Evolutionary conservation across 1,140 invertebrate species (phyloP).

Genomic region (Ganaspis sp.): DNA sequence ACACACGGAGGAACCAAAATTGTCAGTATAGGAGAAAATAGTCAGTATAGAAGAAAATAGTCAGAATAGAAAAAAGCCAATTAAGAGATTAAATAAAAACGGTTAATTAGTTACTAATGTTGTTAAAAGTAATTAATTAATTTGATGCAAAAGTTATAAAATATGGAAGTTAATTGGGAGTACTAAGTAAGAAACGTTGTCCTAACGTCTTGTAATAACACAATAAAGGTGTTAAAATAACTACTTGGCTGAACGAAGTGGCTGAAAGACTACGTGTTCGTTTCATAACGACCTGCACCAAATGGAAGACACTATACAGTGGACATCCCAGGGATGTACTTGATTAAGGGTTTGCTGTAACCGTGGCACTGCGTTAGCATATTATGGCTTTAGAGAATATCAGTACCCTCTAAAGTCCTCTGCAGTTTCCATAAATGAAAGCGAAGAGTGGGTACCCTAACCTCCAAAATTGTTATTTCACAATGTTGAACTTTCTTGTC

Average conservation of each 20-base stretch:
- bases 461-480: neutral
- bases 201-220: constrained; percentile 7
- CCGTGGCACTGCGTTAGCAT: constrained; percentile 51
- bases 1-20: no score
- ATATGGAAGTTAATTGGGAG: neutral
- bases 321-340: constrained; percentile 52
- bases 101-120: no score
- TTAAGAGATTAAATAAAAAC: no score
- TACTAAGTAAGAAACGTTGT: constrained; percentile 16
- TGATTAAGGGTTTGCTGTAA: constrained; percentile 59
- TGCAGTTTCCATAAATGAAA: constrained; percentile 45
- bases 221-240: constrained; percentile 22
- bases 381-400: constrained; percentile 60
- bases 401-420: constrained; percentile 55
- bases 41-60: no score
- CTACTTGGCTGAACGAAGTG: constrained; percentile 14
- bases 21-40: no score
- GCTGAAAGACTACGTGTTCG: constrained; percentile 22
- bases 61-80: no score
- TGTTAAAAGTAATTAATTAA: no score
- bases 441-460: neutral
- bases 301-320: constrained; percentile 31
- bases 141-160: neutral
- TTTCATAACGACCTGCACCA: constrained; percentile 20
- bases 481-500: constrained; percentile 12